Base-by-base conservation (phyloP, 2,797 vertebrate species). In the Pangasius krempfi region DNA sequence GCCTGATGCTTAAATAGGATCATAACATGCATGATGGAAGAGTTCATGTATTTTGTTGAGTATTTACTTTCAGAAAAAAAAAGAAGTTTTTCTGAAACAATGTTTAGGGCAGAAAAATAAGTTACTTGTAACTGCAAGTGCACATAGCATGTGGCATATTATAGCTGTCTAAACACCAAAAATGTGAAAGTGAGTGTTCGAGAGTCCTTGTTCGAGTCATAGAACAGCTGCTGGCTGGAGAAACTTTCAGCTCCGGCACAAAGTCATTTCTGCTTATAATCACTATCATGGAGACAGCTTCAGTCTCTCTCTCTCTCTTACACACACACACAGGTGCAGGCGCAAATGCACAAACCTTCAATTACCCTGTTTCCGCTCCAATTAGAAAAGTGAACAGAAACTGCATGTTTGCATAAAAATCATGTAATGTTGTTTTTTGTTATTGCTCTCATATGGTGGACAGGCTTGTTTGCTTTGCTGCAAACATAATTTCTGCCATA, bases 401-500 rank as follows among this genome's bases (percentile, higher is more conserved):
- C 44, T 60, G 72, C 52, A 44, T 52, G n/a, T 89, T 33, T 90
- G 86, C 87, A 88, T 92, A 92, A 91, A 90, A 93, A 93, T 91
- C 89, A 91, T 90, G 91, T 89, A 79, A 91, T 92, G 91, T 93
- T 94, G 90, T 93, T 91, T 87, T 93, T 92, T 88, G 91, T 92
- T 93, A 95, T 94, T 94, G 90, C 87, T 93, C 92, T 93, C 93
- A 94, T 93, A 92, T 93, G 93, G 94, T 91, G 81, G 86, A 86
- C 90, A 92, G 94, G 73, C 87, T 80, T 95, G 94, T 95, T 95
- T 95, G 91, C 82, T 86, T 93, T 94, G 94, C 94, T 94, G 93
- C 88, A 40, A 76, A 47, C 44, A 87, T 90, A 87, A 94, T 94
- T 95, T 94, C 92, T 94, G 93, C 3, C 9, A 22, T 25, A 44